Conservation (phyloP, 2,113 vertebrate species). For the Gallinago undulata region DNA sequence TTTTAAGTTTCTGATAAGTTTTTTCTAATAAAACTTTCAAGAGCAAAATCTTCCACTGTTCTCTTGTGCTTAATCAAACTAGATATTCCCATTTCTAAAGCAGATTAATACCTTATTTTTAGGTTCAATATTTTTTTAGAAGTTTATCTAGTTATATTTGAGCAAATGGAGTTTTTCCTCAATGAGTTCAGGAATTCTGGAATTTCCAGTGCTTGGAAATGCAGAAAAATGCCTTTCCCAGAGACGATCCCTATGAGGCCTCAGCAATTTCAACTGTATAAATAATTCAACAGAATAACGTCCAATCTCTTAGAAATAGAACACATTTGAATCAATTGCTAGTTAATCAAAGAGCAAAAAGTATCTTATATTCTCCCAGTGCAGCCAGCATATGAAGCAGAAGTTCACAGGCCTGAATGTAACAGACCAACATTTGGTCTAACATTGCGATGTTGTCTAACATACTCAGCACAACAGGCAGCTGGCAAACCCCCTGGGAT, state of each 20-base stretch:
- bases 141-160: not conserved
- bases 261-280: not conserved
- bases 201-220: not conserved
- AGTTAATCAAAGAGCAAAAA: not conserved
- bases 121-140: not conserved
- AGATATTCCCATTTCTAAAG: not conserved
- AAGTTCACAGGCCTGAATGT: not conserved
- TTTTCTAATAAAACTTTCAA: not conserved
- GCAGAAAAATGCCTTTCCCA: not conserved
- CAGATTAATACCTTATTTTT: not conserved
- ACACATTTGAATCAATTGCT: not conserved
- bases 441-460: fast-evolving
- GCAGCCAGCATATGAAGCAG: not conserved
- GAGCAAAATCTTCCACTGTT: not conserved
- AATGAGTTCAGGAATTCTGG: not conserved
- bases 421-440: not conserved
- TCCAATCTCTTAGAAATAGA: not conserved
- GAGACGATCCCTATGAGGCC: not conserved
- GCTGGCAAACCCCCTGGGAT: not conserved
- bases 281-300: not conserved
- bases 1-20: too few relatives aligned
- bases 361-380: not conserved
- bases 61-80: not conserved
- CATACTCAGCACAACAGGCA: not conserved
- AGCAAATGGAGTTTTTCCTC: not conserved